A percentile compares a stretch with the other conserved stretches of the same genome.
Conservation (phyloP, 2,113 vertebrate species). For the Nothocercus julius region DNA sequence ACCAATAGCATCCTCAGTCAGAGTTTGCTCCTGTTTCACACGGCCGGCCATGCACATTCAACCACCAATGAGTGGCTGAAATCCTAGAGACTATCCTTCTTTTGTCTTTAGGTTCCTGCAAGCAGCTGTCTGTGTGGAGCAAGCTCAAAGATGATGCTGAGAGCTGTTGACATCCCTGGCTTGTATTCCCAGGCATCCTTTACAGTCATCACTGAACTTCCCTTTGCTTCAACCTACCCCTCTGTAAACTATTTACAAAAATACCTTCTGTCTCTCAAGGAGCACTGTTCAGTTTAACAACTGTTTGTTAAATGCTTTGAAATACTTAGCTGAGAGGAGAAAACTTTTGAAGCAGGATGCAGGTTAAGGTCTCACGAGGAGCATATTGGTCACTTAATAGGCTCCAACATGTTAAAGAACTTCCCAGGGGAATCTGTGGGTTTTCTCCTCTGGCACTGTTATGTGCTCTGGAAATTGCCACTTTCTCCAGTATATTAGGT, state of each 20-base stretch:
- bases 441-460: not conserved
- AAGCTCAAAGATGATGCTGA: accelerated
- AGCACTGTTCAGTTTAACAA: not conserved
- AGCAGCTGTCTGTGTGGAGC: not conserved
- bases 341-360: not conserved
- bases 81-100: not conserved
- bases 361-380: not conserved
- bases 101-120: not conserved
- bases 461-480: not conserved
- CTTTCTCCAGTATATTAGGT: not conserved
- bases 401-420: not conserved
- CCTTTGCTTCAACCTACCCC: not conserved
- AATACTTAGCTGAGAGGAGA: not conserved
- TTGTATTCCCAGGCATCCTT: not conserved
- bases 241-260: not conserved
- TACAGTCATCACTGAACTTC: not conserved
- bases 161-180: not conserved
- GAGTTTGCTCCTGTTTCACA: not conserved
- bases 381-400: not conserved
- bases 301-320: not conserved
- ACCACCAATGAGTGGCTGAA: not conserved
- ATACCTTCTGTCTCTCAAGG: not conserved
- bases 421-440: not conserved
- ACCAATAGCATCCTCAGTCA: not conserved
- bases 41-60: not conserved